Evolutionary conservation across 2,888 invertebrate genomes (phyloP), one percentile per base, ranked within the genome.

Genomic region (Notodonta dromedarius): DNA sequence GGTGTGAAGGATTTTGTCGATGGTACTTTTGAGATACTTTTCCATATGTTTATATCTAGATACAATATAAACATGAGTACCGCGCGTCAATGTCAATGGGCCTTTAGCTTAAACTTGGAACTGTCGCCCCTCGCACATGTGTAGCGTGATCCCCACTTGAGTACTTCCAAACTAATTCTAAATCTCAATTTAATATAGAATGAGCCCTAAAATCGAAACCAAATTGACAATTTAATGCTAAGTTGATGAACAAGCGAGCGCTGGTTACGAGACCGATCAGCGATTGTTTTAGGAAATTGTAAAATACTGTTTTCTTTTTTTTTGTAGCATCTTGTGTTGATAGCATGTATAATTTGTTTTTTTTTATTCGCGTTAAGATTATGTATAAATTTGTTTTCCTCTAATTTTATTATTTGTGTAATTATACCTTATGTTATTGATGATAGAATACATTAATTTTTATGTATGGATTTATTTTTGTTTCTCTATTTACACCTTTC

Each of bases 401-500:
- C 80, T 92, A 91, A 93, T 92, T 91, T 92, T 93, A 91, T 93
- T 93, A 89, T 91, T 89, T 90, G 90, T 93, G 92, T 93, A 91
- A 91, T 88, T 91, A 91, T 91, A 90, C 89, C 84, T 86, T 93
- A 93, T 93, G 93, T 93, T 93, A 93, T 93, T 90, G 91, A 92
- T 89, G 85, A 93, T 93, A 93, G 91, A 93, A 92, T 93, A 93
- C 93, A 93, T 84, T 93, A 89, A 91, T 92, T 93, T 92, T 92
- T 93, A 93, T 93, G 93, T 93, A 93, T 90, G 89, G 82, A 86
- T 86, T 73, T 73, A 71, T 79, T 61, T 84, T 82, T 86, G 88
- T 91, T 91, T 87, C 83, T 88, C 89, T 89, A 74, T 82, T 35
- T 86, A 85, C 83, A 80, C 79, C 78, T 80, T 82, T 81, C 71